Conservation (phyloP, 23 tunicate genomes). For the Ascidia mentula region DNA sequence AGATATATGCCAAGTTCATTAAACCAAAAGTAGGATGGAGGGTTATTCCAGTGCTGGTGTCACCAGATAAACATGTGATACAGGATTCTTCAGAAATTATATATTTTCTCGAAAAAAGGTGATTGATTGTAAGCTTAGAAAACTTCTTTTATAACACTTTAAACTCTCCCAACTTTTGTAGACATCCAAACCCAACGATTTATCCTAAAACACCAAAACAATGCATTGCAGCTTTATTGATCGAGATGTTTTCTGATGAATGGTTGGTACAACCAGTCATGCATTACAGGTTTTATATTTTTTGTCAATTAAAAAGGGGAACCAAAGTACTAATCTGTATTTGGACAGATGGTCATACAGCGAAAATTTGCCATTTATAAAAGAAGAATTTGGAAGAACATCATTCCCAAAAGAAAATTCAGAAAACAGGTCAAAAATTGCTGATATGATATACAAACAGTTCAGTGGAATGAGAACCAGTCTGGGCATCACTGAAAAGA, state of each 20-base stretch:
- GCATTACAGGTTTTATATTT: conserved; percentile 65
- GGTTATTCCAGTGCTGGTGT: conserved; percentile 63
- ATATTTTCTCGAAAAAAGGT: conserved; percentile 50
- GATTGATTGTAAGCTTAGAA: background rate
- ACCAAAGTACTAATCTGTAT: no score
- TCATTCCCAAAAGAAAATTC: conserved; percentile 36
- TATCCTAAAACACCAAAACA: conserved; percentile 56
- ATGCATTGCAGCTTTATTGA: conserved; percentile 24
- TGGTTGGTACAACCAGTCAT: conserved; percentile 61
- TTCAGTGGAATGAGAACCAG: conserved; percentile 43
- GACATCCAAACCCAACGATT: conserved; percentile 57
- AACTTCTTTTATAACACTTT: background rate
- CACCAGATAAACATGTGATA: conserved; percentile 49
- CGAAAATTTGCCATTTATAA: conserved; percentile 38
- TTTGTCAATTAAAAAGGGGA: background rate
- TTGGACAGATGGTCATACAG: conserved; percentile 37
- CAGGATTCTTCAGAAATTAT: conserved; percentile 68
- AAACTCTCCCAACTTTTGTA: background rate
- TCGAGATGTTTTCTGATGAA: conserved; percentile 69
- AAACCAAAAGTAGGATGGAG: conserved; percentile 63
- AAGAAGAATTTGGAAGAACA: conserved; percentile 61
- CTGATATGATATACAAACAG: conserved; percentile 33
- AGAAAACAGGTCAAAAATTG: conserved; percentile 23
- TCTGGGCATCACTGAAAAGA: conserved; percentile 53
- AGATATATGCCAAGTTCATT: conserved; percentile 50